Percentiles rank a stretch among this genome's conserved stretches.
Evolutionary conservation across 2,888 invertebrate species (phyloP).

Genomic region (Archips xylosteana): DNA sequence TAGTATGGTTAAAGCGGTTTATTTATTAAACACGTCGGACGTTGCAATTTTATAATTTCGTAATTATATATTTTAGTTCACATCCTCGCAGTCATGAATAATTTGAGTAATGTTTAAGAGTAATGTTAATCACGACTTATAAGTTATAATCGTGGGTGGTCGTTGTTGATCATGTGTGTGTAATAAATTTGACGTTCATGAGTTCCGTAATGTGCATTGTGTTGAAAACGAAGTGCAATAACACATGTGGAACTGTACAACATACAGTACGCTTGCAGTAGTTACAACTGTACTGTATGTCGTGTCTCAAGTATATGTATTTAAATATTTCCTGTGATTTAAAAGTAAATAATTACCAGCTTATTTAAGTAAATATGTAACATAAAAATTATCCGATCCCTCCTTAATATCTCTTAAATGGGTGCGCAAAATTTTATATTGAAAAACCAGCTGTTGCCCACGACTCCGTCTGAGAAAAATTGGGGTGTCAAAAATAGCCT

Average conservation of each 20-base stretch:
- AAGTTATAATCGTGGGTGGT: slow-evolving; percentile 38
- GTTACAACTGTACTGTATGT: not conserved
- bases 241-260: slow-evolving; percentile 46
- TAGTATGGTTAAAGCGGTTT: not conserved
- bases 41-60: slow-evolving; percentile 10
- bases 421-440: too few relatives aligned
- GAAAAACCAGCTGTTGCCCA: too few relatives aligned
- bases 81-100: not conserved
- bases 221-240: slow-evolving; percentile 49
- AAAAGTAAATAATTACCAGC: too few relatives aligned
- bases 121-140: slow-evolving; percentile 35
- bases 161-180: slow-evolving; percentile 46
- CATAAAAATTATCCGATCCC: too few relatives aligned
- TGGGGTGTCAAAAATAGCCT: too few relatives aligned
- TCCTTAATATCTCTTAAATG: too few relatives aligned
- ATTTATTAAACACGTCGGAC: slow-evolving; percentile 8
- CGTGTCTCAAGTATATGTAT: too few relatives aligned
- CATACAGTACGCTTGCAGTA: not conserved
- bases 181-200: slow-evolving; percentile 64
- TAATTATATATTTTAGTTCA: slow-evolving; percentile 5
- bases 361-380: too few relatives aligned
- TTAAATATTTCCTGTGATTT: too few relatives aligned
- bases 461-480: too few relatives aligned
- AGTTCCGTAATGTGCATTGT: slow-evolving; percentile 52
- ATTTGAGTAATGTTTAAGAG: slow-evolving; percentile 9